These are phyloP conservation scores for Ictalurus furcatus DNA, from an alignment of 2,113 vertebrate species.

Conservation along the genomic window DNA sequence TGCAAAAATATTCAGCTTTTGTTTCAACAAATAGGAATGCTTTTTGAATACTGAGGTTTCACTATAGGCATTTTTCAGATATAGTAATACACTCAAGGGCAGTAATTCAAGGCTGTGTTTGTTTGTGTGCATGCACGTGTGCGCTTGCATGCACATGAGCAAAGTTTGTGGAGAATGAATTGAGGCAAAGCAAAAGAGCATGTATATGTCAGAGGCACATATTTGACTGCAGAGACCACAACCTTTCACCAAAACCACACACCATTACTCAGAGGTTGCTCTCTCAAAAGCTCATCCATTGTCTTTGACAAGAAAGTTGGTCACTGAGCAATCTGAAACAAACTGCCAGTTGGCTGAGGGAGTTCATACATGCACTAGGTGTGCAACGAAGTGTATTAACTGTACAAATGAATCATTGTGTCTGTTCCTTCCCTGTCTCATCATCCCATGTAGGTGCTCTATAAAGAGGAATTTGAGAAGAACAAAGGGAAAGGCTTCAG, in stretches of 20 bases:
- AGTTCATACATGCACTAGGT: neutral
- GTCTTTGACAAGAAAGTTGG: neutral
- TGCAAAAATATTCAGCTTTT: conserved; percentile 1
- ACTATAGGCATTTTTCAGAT: neutral
- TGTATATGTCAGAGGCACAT: conserved; percentile 1
- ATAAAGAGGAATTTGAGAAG: conserved; percentile 96
- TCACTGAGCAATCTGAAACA: neutral
- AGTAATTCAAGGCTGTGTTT: neutral
- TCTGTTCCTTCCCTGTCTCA: neutral
- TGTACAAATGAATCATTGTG: neutral
- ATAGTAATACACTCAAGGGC: neutral
- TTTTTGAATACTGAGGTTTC: neutral
- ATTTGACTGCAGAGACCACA: neutral
- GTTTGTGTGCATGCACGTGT: neutral
- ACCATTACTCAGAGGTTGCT: neutral
- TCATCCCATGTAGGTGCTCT: conserved; percentile 79
- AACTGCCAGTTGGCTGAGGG: neutral
- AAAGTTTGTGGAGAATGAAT: neutral
- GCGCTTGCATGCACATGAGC: neutral
- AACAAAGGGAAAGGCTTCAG: conserved; percentile 93
- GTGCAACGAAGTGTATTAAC: neutral
- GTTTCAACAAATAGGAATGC: neutral
- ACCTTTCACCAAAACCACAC: neutral
- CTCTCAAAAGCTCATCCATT: neutral
- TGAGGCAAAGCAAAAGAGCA: neutral